Evolutionary conservation across 2,113 vertebrate genomes (phyloP), one percentile per base, ranked within the genome.

Genomic region (Mystacornis crossleyi): DNA sequence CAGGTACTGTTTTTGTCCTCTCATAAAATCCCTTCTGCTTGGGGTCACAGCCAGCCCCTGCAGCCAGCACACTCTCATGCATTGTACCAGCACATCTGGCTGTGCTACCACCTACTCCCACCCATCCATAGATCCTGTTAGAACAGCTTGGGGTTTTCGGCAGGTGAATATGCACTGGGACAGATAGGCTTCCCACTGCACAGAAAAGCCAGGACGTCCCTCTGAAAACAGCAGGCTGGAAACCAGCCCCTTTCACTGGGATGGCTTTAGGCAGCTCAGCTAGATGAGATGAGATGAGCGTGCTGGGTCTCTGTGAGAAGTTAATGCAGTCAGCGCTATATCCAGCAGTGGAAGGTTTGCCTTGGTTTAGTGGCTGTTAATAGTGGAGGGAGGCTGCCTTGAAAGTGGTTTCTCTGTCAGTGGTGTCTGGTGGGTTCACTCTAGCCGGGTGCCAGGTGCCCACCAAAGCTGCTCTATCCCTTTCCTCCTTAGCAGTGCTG

Each of bases 181-280:
- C 7, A 65, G 15, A 8, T 7, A 47, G n/a, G 20, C 11, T 77
- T 21, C 38, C 25, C 5, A 4, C 14, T 10, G 40, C 0, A 1
- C 0, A 1, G 51, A 42, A 77, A 45, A 81, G 8, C 11, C 60
- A 78, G 40, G 19, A 38, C 12, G 48, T 5, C 36, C 33, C 43
- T 67, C 64, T 40, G 45, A 45, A 66, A 91, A 53, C 15, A 45
- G 11, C 17, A 45, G 33, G 12, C 15, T 75, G 47, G 43, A 88
- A 60, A 67, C 3, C 26, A 70, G 29, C 2, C 17, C 5, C n/a
- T 75, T 51, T 38, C 24, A 4, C 33, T 64, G 13, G n/a, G 53
- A 23, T 8, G 2, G 28, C 16, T 28, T 64, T 25, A 45, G 42
- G 54, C 36, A 57, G 20, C 16, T 80, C 48, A 36, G 18, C 14